A percentile compares a stretch with the other conserved stretches of the same genome.
These are phyloP conservation scores for Channa maculata DNA, from an alignment of 2,113 vertebrate species.

Conservation along the genomic window DNA sequence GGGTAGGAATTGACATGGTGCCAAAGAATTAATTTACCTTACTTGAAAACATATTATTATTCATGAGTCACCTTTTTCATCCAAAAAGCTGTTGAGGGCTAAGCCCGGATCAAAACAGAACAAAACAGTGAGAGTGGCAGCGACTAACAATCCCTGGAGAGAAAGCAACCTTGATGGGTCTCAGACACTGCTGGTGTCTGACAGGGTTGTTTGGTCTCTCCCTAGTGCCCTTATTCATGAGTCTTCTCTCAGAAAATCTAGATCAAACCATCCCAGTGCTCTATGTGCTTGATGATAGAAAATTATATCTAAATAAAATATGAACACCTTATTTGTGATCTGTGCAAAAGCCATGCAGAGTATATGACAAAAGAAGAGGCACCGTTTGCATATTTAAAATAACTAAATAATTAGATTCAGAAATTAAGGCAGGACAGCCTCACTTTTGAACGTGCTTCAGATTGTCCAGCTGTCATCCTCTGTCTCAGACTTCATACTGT, in stretches of 20 bases:
- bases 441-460: constrained; percentile 50
- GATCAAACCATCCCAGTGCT: constrained; percentile 43
- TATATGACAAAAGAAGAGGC: constrained; percentile 56
- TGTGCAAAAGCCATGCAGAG: constrained; percentile 21
- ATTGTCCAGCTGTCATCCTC: constrained; percentile 58
- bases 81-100: constrained; percentile 64
- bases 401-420: constrained; percentile 47
- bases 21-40: constrained; percentile 66
- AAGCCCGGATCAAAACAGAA: constrained; percentile 72
- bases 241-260: constrained; percentile 34
- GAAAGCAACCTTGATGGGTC: constrained; percentile 68
- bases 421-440: constrained; percentile 45
- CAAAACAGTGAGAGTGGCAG: constrained; percentile 60
- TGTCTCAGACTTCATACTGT: constrained; percentile 64
- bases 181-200: constrained; percentile 64
- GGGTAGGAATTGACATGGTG: constrained; percentile 37
- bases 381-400: constrained; percentile 42
- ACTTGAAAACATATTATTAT: constrained; percentile 67
- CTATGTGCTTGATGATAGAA: constrained; percentile 54
- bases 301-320: constrained; percentile 67
- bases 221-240: constrained; percentile 56
- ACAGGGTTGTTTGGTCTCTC: constrained; percentile 66
- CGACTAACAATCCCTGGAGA: constrained; percentile 59
- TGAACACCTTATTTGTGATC: constrained; percentile 48
- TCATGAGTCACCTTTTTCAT: constrained; percentile 73